Evolutionary conservation across 2,888 invertebrate genomes (phyloP), one percentile per base, ranked within the genome.

Genomic region (Calliphora vomitoria): DNA sequence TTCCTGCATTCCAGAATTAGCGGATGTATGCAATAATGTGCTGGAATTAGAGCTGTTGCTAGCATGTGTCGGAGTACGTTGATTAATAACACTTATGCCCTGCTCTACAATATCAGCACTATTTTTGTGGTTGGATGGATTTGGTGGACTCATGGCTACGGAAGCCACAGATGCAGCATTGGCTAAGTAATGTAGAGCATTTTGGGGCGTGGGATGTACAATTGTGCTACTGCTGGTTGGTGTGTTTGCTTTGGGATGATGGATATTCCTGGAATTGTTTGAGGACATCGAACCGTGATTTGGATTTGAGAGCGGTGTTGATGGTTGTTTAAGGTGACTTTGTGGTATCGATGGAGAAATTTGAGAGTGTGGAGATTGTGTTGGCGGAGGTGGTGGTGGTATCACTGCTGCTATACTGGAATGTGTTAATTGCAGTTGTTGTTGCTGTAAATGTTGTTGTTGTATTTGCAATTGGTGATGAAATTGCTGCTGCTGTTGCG

Each of bases 401-500:
- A 82, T 68, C 8, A 82, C 20, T 85, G 89, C 13, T 75, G 86
- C n/a, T 85, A 83, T 4, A 78, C 75, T 8, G 88, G 89, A 20
- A 88, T 88, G 89, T 44, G 87, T 85, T 11, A 78, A 72, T 69
- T 79, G 85, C 4, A 82, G 60, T 64, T 87, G 82, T 38, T 81
- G 90, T 1, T 90, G 89, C 20, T 90, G 90, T 50, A 90, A 89
- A 55, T 90, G 90, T 62, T 91, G 90, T 20, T 90, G 91, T 64
- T 88, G 88, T 74, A 91, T 88, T 18, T 90, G 88, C 6, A 90
- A 86, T 85, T 91, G 89, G 72, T 90, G 90, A 35, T 89, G 89
- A 60, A 89, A 87, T 72, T 90, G 91, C 68, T 89, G 89, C 66
- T 90, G 91, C 18, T 90, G 89, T 53, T 89, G 90, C 10, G 89